Percentiles rank a stretch among this genome's conserved stretches.
These are phyloP conservation scores for Asteroscopus sphinx DNA, from an alignment of 2,888 invertebrate species.

Conservation along the genomic window DNA sequence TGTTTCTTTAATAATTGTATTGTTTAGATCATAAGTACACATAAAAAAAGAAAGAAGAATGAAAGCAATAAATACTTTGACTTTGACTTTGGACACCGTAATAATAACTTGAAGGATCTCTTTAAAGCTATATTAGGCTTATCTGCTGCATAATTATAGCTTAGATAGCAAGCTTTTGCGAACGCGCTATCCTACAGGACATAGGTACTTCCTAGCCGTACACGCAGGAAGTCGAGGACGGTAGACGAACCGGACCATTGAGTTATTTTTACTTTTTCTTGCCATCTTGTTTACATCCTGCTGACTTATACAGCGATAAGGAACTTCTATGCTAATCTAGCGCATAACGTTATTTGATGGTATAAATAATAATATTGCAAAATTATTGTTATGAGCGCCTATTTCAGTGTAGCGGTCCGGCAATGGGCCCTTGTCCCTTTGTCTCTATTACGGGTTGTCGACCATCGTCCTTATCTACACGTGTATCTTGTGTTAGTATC, in stretches of 20 bases:
- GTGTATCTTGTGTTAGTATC: constrained; percentile 85
- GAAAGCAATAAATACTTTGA: too few relatives aligned
- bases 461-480: constrained; percentile 83
- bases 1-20: too few relatives aligned
- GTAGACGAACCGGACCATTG: constrained; percentile 72
- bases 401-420: constrained; percentile 61
- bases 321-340: constrained; percentile 60
- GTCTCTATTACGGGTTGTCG: constrained; percentile 82
- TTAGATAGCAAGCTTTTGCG: constrained; percentile 65
- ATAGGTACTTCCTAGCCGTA: constrained; percentile 67
- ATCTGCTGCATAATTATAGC: constrained; percentile 66
- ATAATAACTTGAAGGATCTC: constrained; percentile 59
- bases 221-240: constrained; percentile 72
- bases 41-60: too few relatives aligned
- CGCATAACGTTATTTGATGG: constrained; percentile 56
- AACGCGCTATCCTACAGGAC: constrained; percentile 69
- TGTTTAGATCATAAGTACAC: too few relatives aligned
- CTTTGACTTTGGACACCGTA: too few relatives aligned
- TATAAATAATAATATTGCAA: constrained; percentile 62
- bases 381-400: constrained; percentile 65
- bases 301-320: constrained; percentile 65
- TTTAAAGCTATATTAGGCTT: constrained; percentile 71
- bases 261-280: constrained; percentile 71
- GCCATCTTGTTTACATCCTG: constrained; percentile 71
- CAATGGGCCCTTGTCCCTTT: constrained; percentile 80